A percentile compares a stretch with the other conserved stretches of the same genome.
Evolutionary conservation across 2,113 vertebrate species (phyloP).

Genomic region (Tichodroma muraria): DNA sequence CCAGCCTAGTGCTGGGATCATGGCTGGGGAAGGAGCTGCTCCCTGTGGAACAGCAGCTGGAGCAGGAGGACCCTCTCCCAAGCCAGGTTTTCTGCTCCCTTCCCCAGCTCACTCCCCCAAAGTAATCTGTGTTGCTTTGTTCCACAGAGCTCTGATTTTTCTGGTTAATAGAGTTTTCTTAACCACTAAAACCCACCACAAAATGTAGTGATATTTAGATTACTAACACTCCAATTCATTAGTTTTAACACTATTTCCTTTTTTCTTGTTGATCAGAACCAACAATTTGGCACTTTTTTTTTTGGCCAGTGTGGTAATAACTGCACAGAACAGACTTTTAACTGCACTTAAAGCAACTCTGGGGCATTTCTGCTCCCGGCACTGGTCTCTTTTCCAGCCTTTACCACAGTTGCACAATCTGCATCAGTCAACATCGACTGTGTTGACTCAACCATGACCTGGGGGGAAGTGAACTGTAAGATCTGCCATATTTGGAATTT

Average conservation of each 20-base stretch:
- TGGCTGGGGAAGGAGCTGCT: background rate
- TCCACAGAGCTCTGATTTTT: background rate
- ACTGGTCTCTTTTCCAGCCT: background rate
- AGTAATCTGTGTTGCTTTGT: background rate
- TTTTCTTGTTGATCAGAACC: background rate
- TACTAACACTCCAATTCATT: background rate
- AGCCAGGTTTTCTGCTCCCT: background rate
- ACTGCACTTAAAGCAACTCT: background rate
- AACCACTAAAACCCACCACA: background rate
- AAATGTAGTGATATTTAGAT: background rate
- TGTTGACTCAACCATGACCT: background rate
- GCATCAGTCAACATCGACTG: fast-evolving
- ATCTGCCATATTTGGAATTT: background rate
- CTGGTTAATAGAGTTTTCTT: background rate
- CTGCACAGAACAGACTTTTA: background rate
- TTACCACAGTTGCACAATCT: background rate
- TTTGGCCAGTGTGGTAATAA: background rate
- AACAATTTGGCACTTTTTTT: background rate
- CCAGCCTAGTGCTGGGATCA: too few relatives aligned
- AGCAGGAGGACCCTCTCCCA: background rate
- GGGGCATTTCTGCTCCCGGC: background rate
- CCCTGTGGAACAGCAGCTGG: background rate
- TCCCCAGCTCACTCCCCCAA: background rate
- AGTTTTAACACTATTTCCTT: background rate
- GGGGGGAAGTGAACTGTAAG: background rate